A percentile compares a stretch with the other conserved stretches of the same genome.
These are phyloP conservation scores for Agapetus fuscipes DNA, from an alignment of 2,888 invertebrate species.

Conservation along the genomic window DNA sequence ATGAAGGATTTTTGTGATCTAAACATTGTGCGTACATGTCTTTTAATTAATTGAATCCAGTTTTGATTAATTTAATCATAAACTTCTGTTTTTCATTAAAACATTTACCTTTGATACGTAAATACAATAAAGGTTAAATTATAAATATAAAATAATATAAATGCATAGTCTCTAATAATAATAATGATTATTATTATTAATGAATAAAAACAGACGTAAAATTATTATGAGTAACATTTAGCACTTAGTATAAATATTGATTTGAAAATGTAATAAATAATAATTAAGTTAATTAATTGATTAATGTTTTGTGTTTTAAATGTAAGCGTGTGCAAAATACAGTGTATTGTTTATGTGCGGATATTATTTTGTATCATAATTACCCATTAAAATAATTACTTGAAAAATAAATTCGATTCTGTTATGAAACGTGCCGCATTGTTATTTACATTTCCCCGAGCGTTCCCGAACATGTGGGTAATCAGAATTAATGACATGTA, in stretches of 20 bases:
- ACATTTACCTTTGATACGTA: conserved; percentile 17
- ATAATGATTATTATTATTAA: no score
- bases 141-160: conserved; percentile 9
- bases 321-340: conserved; percentile 22
- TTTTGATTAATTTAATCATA: no score
- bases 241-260: conserved; percentile 19
- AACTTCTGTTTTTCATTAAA: no score
- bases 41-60: no score
- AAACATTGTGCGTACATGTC: no score
- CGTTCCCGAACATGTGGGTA: no score
- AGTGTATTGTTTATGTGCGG: conserved; percentile 21
- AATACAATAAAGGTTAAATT: conserved; percentile 8
- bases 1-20: no score
- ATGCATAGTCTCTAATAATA: conserved; percentile 18
- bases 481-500: no score
- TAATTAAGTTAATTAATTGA: conserved; percentile 17
- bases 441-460: no score
- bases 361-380: conserved; percentile 23
- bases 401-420: conserved; percentile 22
- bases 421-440: no score
- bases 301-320: conserved; percentile 22
- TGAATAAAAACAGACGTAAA: conserved; percentile 16
- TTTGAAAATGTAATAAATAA: conserved; percentile 20
- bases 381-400: conserved; percentile 22
- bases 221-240: conserved; percentile 14